Evolutionary conservation across 2,797 vertebrate species (phyloP).

Genomic region (Rhadinocentrus ornatus): DNA sequence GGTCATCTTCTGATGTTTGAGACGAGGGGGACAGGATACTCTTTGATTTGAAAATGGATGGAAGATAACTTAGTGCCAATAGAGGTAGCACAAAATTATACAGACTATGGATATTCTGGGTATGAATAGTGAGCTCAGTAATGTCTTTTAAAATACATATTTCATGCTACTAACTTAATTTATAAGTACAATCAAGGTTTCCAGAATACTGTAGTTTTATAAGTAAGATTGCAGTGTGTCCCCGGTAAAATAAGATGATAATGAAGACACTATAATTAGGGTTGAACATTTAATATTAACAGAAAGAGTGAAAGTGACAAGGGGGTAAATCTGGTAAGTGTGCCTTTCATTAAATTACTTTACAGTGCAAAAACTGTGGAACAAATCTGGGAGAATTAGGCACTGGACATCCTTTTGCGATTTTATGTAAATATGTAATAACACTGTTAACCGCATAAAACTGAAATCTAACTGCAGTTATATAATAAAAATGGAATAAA

Average conservation of each 20-base stretch:
- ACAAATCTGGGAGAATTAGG: not conserved
- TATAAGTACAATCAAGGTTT: conserved; percentile 10
- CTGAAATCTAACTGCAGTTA: not conserved
- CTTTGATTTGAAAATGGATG: conserved; percentile 68
- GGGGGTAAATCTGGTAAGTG: not conserved
- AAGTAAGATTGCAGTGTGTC: not conserved
- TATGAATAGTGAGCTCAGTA: conserved; percentile 19
- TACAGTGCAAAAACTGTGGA: not conserved
- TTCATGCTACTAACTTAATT: not conserved
- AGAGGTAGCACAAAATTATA: conserved; percentile 44
- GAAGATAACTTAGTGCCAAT: conserved; percentile 66
- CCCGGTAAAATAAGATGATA: not conserved
- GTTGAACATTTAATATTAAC: not conserved
- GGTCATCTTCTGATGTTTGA: conserved; percentile 72
- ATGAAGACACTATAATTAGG: not conserved
- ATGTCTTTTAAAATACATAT: not conserved
- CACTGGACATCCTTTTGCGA: not conserved
- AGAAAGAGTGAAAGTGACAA: not conserved
- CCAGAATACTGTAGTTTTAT: not conserved
- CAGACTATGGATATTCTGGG: conserved; percentile 31
- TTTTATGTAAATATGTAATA: not conserved
- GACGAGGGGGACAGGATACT: conserved; percentile 69
- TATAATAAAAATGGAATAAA: not conserved
- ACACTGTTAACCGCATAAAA: not conserved
- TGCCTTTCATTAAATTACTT: not conserved